Conservation (phyloP, 2,113 vertebrate genomes). For the Neolamprologus longior region DNA sequence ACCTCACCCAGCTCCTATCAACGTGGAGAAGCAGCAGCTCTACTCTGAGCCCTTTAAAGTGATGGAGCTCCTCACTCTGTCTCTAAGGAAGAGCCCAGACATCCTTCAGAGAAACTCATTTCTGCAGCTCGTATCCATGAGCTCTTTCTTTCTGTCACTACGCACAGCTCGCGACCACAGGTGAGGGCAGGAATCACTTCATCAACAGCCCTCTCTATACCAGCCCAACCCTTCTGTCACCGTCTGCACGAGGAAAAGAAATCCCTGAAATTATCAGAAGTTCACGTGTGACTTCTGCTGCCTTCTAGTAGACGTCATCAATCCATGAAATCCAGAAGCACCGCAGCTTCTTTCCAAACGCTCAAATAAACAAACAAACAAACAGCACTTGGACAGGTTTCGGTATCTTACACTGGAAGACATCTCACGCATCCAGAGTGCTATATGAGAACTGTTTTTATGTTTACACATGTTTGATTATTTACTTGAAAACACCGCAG, state of each 20-base stretch:
- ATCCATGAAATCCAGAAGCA: background rate
- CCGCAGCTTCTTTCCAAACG: fast-evolving
- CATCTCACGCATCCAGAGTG: fast-evolving
- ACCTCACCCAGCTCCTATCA: background rate
- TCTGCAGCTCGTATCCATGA: fast-evolving
- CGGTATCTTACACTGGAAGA: background rate
- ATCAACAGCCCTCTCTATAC: background rate
- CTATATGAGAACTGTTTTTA: background rate
- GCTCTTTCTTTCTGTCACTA: background rate
- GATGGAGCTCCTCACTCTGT: fast-evolving
- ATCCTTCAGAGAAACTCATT: background rate
- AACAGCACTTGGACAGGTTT: background rate
- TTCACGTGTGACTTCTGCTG: background rate
- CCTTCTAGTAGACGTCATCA: background rate
- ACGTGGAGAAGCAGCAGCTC: background rate
- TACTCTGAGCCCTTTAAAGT: background rate
- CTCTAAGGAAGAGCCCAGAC: background rate
- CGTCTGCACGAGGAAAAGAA: fast-evolving
- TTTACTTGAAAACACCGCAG: background rate
- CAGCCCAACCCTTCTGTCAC: fast-evolving
- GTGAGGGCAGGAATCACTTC: background rate
- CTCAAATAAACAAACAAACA: background rate
- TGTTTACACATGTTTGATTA: fast-evolving
- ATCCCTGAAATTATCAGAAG: background rate
- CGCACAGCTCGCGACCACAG: fast-evolving